Conservation (phyloP, 2,888 invertebrate genomes). For the Tanytarsus gracilentus region DNA sequence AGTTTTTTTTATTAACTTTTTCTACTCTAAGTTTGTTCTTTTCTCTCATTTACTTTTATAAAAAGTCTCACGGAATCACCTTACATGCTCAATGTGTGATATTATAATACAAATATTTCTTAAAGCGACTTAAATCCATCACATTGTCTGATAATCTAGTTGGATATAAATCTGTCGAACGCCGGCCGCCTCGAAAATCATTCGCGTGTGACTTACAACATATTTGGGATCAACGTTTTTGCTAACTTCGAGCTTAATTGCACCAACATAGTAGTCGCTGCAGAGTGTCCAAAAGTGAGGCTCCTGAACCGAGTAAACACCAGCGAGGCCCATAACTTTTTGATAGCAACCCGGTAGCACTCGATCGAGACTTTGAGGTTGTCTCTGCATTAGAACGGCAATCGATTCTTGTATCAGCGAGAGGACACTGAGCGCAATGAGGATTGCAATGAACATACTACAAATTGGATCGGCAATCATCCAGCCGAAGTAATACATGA, state of each 20-base stretch:
- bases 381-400: constrained; percentile 87
- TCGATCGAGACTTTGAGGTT: constrained; percentile 73
- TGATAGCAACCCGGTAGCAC: constrained; percentile 81
- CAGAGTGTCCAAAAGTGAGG: constrained; percentile 98
- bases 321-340: constrained; percentile 79
- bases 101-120: neutral
- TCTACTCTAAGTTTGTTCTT: constrained; percentile 11
- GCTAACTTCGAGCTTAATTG: constrained; percentile 90
- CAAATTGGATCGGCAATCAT: constrained; percentile 98
- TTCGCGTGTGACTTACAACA: constrained; percentile 83
- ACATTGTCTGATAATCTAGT: constrained; percentile 79
- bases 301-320: constrained; percentile 92
- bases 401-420: constrained; percentile 80
- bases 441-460: constrained; percentile 88
- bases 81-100: neutral
- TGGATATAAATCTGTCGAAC: constrained; percentile 88
- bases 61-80: neutral
- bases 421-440: constrained; percentile 81
- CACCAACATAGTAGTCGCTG: constrained; percentile 86
- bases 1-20: too few species aligned
- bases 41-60: neutral
- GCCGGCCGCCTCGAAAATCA: constrained; percentile 88
- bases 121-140: constrained; percentile 37
- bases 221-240: constrained; percentile 86
- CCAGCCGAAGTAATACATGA: constrained; percentile 96